Conservation (phyloP, 2,113 vertebrate genomes). For the Thomomys bottae region DNA sequence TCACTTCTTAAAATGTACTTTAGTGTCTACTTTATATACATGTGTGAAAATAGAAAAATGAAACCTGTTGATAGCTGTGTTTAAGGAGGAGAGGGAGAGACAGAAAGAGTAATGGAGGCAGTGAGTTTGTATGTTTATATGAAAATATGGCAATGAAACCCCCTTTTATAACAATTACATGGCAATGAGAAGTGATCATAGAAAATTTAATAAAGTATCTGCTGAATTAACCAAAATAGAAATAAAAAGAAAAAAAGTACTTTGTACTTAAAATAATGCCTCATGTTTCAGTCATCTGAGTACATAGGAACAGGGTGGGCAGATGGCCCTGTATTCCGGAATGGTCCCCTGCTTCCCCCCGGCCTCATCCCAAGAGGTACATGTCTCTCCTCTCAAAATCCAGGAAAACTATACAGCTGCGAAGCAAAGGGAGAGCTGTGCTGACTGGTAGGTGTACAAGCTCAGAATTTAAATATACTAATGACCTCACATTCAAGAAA, state of each 20-base stretch:
- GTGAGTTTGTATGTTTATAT: no score
- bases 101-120: no score
- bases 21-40: no score
- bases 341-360: not conserved
- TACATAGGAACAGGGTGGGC: not conserved
- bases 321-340: not conserved
- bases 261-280: not conserved
- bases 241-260: no score
- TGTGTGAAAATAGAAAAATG: no score
- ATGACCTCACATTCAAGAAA: constrained; percentile 32
- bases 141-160: no score
- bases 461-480: constrained; percentile 34
- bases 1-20: constrained; percentile 75
- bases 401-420: not conserved
- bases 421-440: not conserved
- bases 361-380: not conserved
- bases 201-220: no score
- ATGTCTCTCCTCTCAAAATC: not conserved
- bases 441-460: not conserved
- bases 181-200: no score
- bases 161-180: no score
- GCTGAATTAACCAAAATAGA: no score
- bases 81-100: no score
- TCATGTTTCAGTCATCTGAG: constrained; percentile 12
- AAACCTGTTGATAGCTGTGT: no score